Evolutionary conservation across 2,113 vertebrate genomes (phyloP), one percentile per base, ranked within the genome.

Genomic region (Grus americana): DNA sequence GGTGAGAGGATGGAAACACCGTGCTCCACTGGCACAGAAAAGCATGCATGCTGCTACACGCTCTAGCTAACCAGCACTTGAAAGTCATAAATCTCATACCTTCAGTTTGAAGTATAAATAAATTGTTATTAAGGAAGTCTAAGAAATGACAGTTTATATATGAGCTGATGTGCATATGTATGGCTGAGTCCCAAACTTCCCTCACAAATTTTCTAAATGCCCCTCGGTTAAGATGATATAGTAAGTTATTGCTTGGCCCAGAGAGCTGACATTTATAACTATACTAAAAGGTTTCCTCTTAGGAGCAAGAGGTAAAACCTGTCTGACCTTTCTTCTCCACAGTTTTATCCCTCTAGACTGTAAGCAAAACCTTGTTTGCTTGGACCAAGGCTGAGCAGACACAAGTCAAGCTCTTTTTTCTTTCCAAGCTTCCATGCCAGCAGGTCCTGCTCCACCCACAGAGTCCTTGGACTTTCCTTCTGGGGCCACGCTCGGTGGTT

Each of bases 401-500:
- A 59, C 7, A 17, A 36, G 29, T 59, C 55, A 54, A 59, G 11
- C 22, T 75, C 40, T 57, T 79, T 74, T 74, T 62, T 52, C 40
- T 59, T 80, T 62, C 38, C 26, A 54, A 58, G 38, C 2, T 14
- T 85, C 36, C 22, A 18, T 42, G 30, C 23, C 34, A 58, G 20
- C 20, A 88, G 44, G 19, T 67, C 27, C 36, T 70, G 10, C 47
- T 84, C 34, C 40, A 75, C 47, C 23, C 46, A 12, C 12, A 49
- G 42, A 36, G 3, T 70, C 27, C n/a, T 71, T 42, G 30, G 29
- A 30, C 6, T 18, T 84, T 52, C 17, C 24, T 61, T 24, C 55
- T 0, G 0, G 14, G 34, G 20, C 30, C 38, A 40, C 0, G 0
- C 12, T 68, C 10, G 0, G 20, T 73, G 32, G 7, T 66, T 79